Evolutionary conservation across 1,140 invertebrate genomes (phyloP).

Genomic region (Colletes latitarsis): DNA sequence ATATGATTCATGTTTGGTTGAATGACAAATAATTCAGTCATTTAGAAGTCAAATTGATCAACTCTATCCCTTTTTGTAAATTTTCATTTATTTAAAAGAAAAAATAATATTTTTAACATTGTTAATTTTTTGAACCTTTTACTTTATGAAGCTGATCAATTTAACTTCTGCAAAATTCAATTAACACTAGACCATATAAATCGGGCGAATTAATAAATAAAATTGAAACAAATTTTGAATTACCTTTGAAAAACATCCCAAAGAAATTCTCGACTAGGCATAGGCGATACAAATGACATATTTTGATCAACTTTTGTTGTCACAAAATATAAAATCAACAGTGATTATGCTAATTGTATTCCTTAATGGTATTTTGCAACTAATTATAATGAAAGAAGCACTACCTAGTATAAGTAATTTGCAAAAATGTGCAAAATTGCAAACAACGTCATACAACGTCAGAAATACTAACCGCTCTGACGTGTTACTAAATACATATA

Average conservation of each 20-base stretch:
- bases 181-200: conserved; percentile 1
- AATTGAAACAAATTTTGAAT: conserved; percentile 14
- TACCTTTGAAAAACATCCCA: conserved; percentile 92
- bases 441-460: conserved; percentile 26
- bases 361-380: neutral
- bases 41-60: too few species aligned
- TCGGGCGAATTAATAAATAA: neutral
- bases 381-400: neutral
- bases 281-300: conserved; percentile 83
- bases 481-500: conserved; percentile 1
- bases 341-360: neutral
- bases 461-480: neutral
- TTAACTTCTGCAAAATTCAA: neutral
- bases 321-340: neutral
- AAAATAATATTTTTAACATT: too few species aligned
- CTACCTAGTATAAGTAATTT: neutral
- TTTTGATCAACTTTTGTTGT: conserved; percentile 21
- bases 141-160: too few species aligned
- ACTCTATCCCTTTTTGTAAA: too few species aligned
- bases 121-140: too few species aligned
- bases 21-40: too few species aligned
- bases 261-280: conserved; percentile 89
- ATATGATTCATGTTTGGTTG: too few species aligned
- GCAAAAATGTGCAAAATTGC: neutral
- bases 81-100: too few species aligned